A percentile compares a stretch with the other conserved stretches of the same genome.
Conservation (phyloP, 2,113 vertebrate genomes). For the Sinosuthora webbiana region DNA sequence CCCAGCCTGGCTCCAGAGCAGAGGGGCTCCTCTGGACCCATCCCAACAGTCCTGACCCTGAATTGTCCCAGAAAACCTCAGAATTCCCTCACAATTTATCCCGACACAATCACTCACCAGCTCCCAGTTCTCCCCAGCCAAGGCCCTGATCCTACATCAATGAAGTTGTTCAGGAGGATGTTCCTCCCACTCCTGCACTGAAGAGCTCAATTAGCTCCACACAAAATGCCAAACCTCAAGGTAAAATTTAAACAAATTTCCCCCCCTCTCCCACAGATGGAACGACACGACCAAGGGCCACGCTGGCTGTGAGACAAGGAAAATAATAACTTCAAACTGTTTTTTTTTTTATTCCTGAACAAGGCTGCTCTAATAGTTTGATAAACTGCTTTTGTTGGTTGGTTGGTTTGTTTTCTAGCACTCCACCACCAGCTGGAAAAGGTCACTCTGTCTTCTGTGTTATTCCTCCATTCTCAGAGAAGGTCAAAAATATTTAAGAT, state of each 20-base stretch:
- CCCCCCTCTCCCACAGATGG: background rate
- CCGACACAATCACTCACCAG: background rate
- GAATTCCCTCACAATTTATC: background rate
- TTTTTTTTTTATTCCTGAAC: background rate
- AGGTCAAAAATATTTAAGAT: background rate
- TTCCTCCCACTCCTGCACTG: background rate
- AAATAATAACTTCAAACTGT: background rate
- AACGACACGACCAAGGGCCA: background rate
- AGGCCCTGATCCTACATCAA: background rate
- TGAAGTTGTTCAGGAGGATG: background rate
- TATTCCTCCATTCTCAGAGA: background rate
- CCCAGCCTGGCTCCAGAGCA: background rate
- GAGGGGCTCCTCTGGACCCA: background rate
- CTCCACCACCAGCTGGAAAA: background rate
- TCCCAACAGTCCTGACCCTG: background rate
- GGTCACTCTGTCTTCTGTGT: background rate
- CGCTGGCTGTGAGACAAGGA: background rate
- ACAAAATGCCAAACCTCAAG: background rate
- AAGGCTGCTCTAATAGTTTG: background rate
- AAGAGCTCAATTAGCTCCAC: background rate
- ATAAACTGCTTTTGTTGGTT: background rate
- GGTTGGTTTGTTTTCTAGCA: background rate
- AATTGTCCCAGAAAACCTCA: background rate
- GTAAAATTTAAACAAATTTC: background rate
- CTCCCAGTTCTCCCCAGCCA: background rate